A percentile compares a stretch with the other conserved stretches of the same genome.
These are phyloP conservation scores for Strix uralensis DNA, from an alignment of 2,113 vertebrate species.

Conservation along the genomic window DNA sequence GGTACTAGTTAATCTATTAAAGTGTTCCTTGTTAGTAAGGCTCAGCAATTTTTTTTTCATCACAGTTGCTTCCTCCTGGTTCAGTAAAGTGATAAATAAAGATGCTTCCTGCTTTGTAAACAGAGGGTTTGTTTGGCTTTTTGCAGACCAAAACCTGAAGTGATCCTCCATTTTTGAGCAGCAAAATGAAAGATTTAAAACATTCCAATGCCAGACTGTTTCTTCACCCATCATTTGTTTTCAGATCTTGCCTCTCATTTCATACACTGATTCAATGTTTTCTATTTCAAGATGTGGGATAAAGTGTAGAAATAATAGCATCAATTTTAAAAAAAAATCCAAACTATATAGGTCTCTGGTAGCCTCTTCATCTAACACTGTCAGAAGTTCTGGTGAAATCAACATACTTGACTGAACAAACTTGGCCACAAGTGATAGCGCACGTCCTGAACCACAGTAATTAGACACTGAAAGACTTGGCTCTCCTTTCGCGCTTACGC, in stretches of 20 bases:
- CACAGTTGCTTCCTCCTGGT: constrained; percentile 75
- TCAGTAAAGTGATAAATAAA: constrained; percentile 69
- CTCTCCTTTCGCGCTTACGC: constrained; percentile 38
- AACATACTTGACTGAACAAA: constrained; percentile 44
- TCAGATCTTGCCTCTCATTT: constrained; percentile 53
- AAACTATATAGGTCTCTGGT: constrained; percentile 58
- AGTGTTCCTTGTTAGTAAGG: constrained; percentile 73
- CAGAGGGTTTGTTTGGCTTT: constrained; percentile 67
- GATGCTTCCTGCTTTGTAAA: constrained; percentile 68
- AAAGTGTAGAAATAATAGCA: constrained; percentile 67
- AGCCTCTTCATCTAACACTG: constrained; percentile 61
- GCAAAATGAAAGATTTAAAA: constrained; percentile 69
- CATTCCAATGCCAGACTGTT: constrained; percentile 59
- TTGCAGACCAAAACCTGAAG: constrained; percentile 61
- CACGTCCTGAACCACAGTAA: constrained; percentile 55
- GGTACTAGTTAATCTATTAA: constrained; percentile 69
- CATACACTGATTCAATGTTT: constrained; percentile 50
- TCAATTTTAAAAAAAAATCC: constrained; percentile 48
- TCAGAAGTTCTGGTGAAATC: constrained; percentile 55
- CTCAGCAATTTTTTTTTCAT: constrained; percentile 65
- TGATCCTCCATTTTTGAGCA: constrained; percentile 64
- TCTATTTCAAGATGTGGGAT: constrained; percentile 59
- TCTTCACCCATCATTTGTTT: constrained; percentile 47
- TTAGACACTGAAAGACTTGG: constrained; percentile 62
- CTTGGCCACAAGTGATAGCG: constrained; percentile 61